Evolutionary conservation across 2,888 invertebrate species (phyloP).

Genomic region (Ennomos quercinarius): DNA sequence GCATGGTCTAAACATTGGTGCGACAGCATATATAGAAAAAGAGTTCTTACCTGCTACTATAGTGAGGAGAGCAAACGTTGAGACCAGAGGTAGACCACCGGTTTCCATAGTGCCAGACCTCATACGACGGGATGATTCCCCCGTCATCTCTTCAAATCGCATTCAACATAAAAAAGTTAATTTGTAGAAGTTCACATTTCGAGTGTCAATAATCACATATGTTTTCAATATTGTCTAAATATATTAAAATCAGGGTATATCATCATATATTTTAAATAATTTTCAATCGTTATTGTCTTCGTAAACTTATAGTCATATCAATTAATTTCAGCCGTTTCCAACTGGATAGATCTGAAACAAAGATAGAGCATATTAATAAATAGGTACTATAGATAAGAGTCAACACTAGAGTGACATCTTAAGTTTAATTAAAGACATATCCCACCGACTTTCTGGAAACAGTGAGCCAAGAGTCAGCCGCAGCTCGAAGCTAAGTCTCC

Average conservation of each 20-base stretch:
- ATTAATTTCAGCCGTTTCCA: conserved; percentile 36
- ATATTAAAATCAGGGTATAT: conserved; percentile 33
- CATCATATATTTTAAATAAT: conserved; percentile 35
- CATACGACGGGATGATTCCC: conserved; percentile 61
- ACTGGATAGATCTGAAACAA: conserved; percentile 64
- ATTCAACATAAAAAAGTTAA: conserved; percentile 43
- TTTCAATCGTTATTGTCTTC: conserved; percentile 50
- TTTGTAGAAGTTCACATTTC: conserved; percentile 54
- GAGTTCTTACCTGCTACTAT: conserved; percentile 76
- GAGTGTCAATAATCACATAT: conserved; percentile 50
- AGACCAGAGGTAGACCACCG: conserved; percentile 75
- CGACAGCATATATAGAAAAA: not conserved
- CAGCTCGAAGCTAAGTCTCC: conserved; percentile 29
- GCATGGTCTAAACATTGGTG: too few species aligned
- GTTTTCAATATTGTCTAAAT: conserved; percentile 46
- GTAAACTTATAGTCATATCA: conserved; percentile 55
- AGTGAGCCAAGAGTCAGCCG: conserved; percentile 36
- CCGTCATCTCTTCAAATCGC: conserved; percentile 66
- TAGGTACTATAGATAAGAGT: conserved; percentile 19
- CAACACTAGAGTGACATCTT: conserved; percentile 23
- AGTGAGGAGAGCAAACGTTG: conserved; percentile 78
- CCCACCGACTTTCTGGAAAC: conserved; percentile 34
- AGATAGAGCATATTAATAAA: conserved; percentile 39
- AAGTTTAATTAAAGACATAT: conserved; percentile 39
- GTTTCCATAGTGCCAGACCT: conserved; percentile 74